Conservation (phyloP, 2,797 vertebrate genomes). For the Fistularia commersonii region DNA sequence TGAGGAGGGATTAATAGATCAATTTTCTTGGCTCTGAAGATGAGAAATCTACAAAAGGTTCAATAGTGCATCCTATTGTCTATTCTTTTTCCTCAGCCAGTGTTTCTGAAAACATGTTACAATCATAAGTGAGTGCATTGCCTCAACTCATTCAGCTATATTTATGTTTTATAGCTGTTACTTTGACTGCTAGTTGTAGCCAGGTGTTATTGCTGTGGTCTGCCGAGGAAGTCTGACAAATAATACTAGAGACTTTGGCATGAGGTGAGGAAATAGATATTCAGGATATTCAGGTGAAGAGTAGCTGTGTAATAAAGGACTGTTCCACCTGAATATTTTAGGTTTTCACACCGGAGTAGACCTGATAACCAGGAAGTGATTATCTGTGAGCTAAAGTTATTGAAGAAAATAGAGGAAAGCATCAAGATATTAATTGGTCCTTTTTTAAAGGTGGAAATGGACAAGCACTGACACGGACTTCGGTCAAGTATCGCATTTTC, state of each 20-base stretch:
- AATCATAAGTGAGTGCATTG: constrained; percentile 25
- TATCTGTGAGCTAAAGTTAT: constrained; percentile 28
- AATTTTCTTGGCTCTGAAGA: too few species aligned
- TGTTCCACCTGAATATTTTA: constrained; percentile 32
- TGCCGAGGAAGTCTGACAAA: constrained; percentile 19
- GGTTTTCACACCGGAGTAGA: constrained; percentile 1
- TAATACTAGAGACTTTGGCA: constrained; percentile 3
- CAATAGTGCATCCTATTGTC: neutral
- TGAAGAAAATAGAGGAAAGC: constrained; percentile 28
- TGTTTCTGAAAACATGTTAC: constrained; percentile 21
- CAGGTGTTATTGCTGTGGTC: constrained; percentile 31
- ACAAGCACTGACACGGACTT: constrained; percentile 43
- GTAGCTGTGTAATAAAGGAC: constrained; percentile 10
- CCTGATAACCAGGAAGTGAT: constrained; percentile 29
- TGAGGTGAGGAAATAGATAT: constrained; percentile 1
- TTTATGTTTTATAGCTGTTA: constrained; percentile 49
- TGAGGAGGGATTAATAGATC: too few species aligned
- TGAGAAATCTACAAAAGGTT: too few species aligned
- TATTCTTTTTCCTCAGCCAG: neutral
- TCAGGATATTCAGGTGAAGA: neutral
- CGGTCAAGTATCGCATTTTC: constrained; percentile 35
- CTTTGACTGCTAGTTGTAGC: constrained; percentile 39
- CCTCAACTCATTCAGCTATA: constrained; percentile 14
- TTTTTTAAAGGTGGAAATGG: constrained; percentile 27
- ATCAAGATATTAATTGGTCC: constrained; percentile 55